These are phyloP conservation scores for Novumbra hubbsi DNA, from an alignment of 2,797 vertebrate species.

Conservation along the genomic window DNA sequence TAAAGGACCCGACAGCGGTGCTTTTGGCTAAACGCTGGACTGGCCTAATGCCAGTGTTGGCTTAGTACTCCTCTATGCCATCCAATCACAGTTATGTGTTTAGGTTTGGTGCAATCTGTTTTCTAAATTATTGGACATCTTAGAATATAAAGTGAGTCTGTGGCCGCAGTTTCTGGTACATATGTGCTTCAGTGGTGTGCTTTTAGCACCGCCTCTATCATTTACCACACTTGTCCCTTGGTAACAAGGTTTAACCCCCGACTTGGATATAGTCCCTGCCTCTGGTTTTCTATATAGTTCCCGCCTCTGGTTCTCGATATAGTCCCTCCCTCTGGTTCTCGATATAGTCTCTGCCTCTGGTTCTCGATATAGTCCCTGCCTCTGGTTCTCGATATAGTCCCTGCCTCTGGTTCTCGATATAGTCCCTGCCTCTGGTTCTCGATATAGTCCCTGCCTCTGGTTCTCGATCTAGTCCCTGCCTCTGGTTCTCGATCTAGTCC, in stretches of 20 bases:
- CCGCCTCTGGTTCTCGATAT: too few relatives aligned
- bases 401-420: not conserved
- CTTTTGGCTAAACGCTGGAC: not conserved
- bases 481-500: too few relatives aligned
- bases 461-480: too few relatives aligned
- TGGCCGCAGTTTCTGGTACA: too few relatives aligned
- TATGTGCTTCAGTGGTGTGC: too few relatives aligned
- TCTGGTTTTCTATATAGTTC: not conserved
- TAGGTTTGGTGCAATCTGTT: not conserved
- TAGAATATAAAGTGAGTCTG: too few relatives aligned
- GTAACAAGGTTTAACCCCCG: too few relatives aligned
- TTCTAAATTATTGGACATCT: not conserved
- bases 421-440: not conserved
- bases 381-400: not conserved
- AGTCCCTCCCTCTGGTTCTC: not conserved
- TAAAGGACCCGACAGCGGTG: not conserved
- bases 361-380: too few relatives aligned
- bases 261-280: too few relatives aligned
- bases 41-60: not conserved
- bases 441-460: too few relatives aligned
- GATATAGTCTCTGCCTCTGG: not conserved
- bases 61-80: not conserved
- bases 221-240: too few relatives aligned
- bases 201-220: too few relatives aligned
- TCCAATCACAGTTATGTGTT: not conserved